Conservation (phyloP, 2,113 vertebrate genomes). For the Buteo buteo region DNA sequence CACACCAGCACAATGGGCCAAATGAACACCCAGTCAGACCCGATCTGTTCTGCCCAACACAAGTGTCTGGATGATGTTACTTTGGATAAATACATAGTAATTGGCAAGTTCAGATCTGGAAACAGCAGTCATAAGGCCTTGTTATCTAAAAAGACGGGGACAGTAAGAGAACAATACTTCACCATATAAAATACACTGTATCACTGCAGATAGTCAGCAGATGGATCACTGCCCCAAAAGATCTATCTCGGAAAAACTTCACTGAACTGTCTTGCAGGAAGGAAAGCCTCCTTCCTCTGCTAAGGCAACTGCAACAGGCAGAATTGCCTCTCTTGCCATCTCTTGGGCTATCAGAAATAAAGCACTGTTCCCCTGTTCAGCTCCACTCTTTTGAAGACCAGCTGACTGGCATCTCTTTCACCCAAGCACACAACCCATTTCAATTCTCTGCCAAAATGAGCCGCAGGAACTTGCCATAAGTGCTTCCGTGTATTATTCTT, state of each 20-base stretch:
- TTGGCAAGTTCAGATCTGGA: background rate
- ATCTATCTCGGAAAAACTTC: background rate
- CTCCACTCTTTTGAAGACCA: background rate
- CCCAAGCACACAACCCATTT: background rate
- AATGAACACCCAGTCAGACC: background rate
- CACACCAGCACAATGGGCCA: background rate
- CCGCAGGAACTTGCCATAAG: background rate
- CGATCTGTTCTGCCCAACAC: background rate
- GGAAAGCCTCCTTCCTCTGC: background rate
- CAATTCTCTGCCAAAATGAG: background rate
- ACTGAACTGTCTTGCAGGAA: background rate
- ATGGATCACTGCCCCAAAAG: background rate
- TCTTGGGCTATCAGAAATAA: background rate
- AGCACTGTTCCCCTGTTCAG: background rate
- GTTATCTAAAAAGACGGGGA: background rate
- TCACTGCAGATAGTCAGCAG: background rate
- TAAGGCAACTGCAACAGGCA: background rate
- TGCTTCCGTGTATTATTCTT: background rate
- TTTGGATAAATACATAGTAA: background rate
- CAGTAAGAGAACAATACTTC: background rate
- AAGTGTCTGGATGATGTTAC: background rate
- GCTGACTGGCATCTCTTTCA: background rate
- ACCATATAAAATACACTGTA: background rate
- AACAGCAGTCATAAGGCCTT: background rate
- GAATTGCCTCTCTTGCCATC: background rate